Evolutionary conservation across 35 echinoderm and acorn worm genomes (phyloP), one percentile per base, ranked within the genome.

Genomic region (Nesometra sesokonis): DNA sequence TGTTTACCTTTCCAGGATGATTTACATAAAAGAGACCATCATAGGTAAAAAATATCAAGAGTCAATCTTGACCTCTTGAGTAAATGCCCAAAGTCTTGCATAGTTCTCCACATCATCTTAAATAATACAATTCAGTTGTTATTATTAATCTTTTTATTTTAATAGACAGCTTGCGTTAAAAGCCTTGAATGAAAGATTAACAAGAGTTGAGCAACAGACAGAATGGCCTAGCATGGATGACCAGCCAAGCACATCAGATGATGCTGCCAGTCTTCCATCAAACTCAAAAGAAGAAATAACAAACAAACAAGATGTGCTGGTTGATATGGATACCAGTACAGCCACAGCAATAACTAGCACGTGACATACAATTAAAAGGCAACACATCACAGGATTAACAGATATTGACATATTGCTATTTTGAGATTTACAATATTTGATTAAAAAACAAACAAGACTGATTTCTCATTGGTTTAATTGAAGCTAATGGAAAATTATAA

Each of bases 191-290:
- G 96, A 99, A 78, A 38, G 96, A 47, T 82, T 99, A 78, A 99
- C 92, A 40, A 85, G 90, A 21, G 96, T 99, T 27, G 96, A 99
- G 81, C 93, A 99, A 77, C 96, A 99, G 47, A 91, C 96, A 3
- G 87, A 90, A 32, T 99, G 96, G 96, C 96, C 96, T 13, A 94
- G 90, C 78, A 99, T 99, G 96, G 96, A 99, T 17, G 96, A 94
- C 76, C 93, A 88, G 46, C 82, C 88, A 17, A 84, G 88, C 29
- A 87, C 92, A 21, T 47, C 92, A 0, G 88, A 84, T 11, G 35
- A 80, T 29, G 52, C 46, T 32, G n/a, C 77, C 11, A 35, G 88
- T 37, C 81, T 32, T 34, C 36, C 85, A 36, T 32, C 88, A 34
- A 40, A 32, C 11, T 85, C 83, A 31, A 52, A 47, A 32, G 83